phyloP scores from a whole-genome alignment of 2,888 invertebrate species.

The Acrocyrtus sp. region DNA sequence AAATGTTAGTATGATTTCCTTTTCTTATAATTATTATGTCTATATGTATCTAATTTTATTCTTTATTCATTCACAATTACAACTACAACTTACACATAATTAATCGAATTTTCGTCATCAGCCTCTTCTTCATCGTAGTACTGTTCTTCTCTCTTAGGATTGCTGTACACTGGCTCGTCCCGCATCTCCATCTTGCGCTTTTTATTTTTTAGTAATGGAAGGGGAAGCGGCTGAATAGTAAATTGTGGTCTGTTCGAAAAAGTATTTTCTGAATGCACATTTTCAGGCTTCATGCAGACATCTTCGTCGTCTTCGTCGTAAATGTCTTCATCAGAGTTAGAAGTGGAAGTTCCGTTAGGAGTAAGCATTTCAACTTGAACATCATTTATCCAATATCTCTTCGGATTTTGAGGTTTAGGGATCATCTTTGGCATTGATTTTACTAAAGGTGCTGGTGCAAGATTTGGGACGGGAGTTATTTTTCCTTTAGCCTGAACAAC shows the following conservation, averaged over 20 bases:
- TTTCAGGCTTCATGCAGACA: background rate
- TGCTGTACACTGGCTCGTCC: slow-evolving; percentile 7
- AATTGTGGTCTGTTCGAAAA: slow-evolving; percentile 4
- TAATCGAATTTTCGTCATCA: slow-evolving; percentile 14
- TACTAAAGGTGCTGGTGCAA: background rate
- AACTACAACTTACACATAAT: slow-evolving; percentile 26
- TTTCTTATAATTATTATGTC: too few species aligned
- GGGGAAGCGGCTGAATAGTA: slow-evolving; percentile 10
- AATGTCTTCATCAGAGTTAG: slow-evolving; percentile 9
- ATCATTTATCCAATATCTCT: slow-evolving; percentile 35
- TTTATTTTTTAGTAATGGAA: slow-evolving; percentile 7
- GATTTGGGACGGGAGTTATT: background rate
- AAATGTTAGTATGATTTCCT: too few species aligned
- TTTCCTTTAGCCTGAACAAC: too few species aligned
- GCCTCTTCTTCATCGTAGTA: slow-evolving; percentile 27
- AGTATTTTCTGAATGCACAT: background rate
- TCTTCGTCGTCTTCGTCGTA: slow-evolving; percentile 6
- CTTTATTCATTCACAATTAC: background rate
- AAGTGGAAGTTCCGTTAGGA: background rate
- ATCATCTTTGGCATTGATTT: background rate
- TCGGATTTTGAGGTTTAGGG: slow-evolving; percentile 3
- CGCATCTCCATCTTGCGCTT: slow-evolving; percentile 22
- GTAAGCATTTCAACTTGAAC: slow-evolving; percentile 38
- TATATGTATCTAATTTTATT: background rate
- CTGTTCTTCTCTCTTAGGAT: background rate